Base-by-base conservation (phyloP, 92 coral and sea anemone genomes). In the Umimayanthus chanpuru region DNA sequence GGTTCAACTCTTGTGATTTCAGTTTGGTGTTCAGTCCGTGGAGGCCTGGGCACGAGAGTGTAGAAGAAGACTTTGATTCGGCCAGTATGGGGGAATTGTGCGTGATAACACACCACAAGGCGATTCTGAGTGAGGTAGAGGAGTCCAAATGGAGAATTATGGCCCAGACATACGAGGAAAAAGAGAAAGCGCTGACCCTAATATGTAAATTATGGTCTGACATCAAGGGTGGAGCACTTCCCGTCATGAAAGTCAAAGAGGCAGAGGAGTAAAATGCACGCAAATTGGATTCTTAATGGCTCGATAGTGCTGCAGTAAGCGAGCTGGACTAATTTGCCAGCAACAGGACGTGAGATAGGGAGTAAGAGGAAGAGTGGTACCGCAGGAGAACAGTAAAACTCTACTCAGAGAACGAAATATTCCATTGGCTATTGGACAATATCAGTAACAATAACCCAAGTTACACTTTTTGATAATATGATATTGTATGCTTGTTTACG, bases 131-230 rank as follows among this genome's bases (percentile, higher is more conserved):
- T 18, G 93, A 90, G 55, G 76, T 76, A 5, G 81, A 81, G 9
- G 97, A 95, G 56, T 88, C 83, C 55, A 92, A 88, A 68, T 97
- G 99, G 99, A 92, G 89, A 58, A 89, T 97, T 77, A 67, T 95
- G 32, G 99, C 98, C 18, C 99, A 95, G 86, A 97, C 98, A 4
- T 97, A 97, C 76, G 98, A 97, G 81, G 99, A 97, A 86, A 97
- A 97, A 65, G 99, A 97, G 84, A 97, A 95, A 74, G 98, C 99
- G 8, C 77, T 97, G 67, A 93, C 94, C 50, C 89, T 95, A 55
- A 95, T 97, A 86, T 93, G 96, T 82, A 94, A 92, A 84, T 84
- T 97, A 76, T 97, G 99, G 98, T 85, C 96, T 32, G 98, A 97
- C 28, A 90, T 93, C 55, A 93, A 89, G 25, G 98, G 96, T 44